Percentiles rank a stretch among this genome's conserved stretches.
phyloP scores from a whole-genome alignment of 2,888 invertebrate genomes.

The Polia nebulosa region DNA sequence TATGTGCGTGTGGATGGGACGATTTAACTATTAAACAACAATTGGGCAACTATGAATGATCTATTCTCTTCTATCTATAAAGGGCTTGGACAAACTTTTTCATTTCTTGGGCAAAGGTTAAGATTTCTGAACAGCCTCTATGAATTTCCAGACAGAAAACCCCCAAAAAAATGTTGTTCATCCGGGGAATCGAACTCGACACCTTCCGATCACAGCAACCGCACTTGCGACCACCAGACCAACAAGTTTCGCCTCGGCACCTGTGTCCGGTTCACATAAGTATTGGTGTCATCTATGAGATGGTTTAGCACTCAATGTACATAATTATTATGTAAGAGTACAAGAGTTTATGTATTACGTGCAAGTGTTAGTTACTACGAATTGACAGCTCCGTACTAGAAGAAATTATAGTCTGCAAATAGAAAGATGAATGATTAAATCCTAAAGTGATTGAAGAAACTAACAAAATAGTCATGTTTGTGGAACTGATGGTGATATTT shows the following conservation, averaged over 20 bases:
- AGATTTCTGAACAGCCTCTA: too few species aligned
- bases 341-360: conserved; percentile 26
- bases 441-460: not conserved
- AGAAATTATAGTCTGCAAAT: conserved; percentile 2
- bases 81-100: too few species aligned
- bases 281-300: conserved; percentile 51
- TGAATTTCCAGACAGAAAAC: too few species aligned
- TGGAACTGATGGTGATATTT: not conserved
- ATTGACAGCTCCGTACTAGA: not conserved
- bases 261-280: conserved; percentile 40
- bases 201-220: not conserved
- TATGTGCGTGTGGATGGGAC: too few species aligned
- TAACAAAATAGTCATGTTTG: too few species aligned
- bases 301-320: conserved; percentile 33
- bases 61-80: too few species aligned
- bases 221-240: not conserved
- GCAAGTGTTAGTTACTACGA: conserved; percentile 13
- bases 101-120: too few species aligned
- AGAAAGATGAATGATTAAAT: not conserved
- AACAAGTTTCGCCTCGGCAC: not conserved
- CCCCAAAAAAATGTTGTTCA: not conserved
- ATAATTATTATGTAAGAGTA: conserved; percentile 44
- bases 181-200: not conserved
- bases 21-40: too few species aligned
- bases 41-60: too few species aligned